A percentile compares a stretch with the other conserved stretches of the same genome.
Evolutionary conservation across 2,888 invertebrate genomes (phyloP).

Genomic region (Cenopis cana): DNA sequence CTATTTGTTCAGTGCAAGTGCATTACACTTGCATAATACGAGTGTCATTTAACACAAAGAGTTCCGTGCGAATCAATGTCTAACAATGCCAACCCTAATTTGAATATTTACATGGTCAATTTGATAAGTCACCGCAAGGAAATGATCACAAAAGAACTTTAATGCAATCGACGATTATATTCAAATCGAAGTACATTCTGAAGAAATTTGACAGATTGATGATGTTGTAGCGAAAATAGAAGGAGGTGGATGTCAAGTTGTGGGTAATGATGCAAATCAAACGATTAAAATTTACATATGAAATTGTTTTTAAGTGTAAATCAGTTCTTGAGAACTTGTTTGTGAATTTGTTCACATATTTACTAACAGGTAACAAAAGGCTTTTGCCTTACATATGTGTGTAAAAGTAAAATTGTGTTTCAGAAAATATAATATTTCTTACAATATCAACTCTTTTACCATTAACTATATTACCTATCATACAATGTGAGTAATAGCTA

Average conservation of each 20-base stretch:
- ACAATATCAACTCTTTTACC: too few relatives aligned
- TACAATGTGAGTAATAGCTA: too few relatives aligned
- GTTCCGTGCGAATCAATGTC: constrained; percentile 49
- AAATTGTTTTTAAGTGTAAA: constrained; percentile 14
- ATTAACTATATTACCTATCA: too few relatives aligned
- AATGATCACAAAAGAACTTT: constrained; percentile 45
- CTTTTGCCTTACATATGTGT: neutral
- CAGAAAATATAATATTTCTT: neutral
- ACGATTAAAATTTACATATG: constrained; percentile 24
- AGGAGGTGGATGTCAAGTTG: constrained; percentile 20
- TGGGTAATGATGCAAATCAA: constrained; percentile 31
- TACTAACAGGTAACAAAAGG: neutral
- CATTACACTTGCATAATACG: constrained; percentile 25
- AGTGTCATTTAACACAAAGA: constrained; percentile 23
- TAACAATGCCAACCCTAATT: constrained; percentile 56
- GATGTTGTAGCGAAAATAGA: constrained; percentile 16
- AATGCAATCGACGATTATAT: constrained; percentile 42
- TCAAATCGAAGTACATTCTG: constrained; percentile 27
- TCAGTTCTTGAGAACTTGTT: constrained; percentile 37
- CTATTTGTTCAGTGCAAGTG: constrained; percentile 7
- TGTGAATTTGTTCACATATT: constrained; percentile 41
- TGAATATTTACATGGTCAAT: constrained; percentile 78
- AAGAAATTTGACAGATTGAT: constrained; percentile 29
- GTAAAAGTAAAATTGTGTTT: neutral
- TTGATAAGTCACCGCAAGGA: constrained; percentile 70